Conservation (phyloP, 92 coral and sea anemone species). For the Meandrina meandrites region DNA sequence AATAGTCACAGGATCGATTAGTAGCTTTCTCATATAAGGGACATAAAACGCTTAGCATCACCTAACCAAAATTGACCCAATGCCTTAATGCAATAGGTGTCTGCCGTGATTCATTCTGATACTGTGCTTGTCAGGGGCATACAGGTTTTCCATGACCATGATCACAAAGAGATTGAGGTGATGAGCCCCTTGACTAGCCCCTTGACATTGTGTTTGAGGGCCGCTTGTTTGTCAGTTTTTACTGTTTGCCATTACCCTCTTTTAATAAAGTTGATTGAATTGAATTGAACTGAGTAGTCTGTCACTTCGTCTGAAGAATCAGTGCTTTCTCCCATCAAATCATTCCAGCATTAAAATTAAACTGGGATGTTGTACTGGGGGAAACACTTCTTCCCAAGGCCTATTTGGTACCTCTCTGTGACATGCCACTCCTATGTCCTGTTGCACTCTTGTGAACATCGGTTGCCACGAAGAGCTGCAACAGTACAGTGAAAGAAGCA, state of each 20-base stretch:
- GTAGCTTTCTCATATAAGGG: not conserved
- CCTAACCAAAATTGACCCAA: not conserved
- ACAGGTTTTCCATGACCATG: not conserved
- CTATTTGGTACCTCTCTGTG: not conserved
- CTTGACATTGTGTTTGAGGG: no score
- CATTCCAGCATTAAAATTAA: not conserved
- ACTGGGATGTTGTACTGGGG: not conserved
- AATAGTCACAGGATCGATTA: not conserved
- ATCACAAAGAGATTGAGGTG: not conserved
- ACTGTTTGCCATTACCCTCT: no score
- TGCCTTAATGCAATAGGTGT: not conserved
- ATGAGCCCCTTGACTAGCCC: not conserved
- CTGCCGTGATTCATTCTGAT: not conserved
- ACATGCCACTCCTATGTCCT: not conserved
- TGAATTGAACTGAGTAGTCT: not conserved
- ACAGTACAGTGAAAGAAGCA: no score
- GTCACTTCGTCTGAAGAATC: not conserved
- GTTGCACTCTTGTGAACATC: not conserved
- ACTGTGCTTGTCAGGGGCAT: not conserved
- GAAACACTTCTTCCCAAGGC: not conserved
- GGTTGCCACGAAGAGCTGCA: no score
- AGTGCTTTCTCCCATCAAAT: not conserved
- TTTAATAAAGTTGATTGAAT: no score
- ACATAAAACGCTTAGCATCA: not conserved
- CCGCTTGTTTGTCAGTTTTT: no score